Base-by-base conservation (phyloP, 2,797 vertebrate species). In the Falco rusticolus region DNA sequence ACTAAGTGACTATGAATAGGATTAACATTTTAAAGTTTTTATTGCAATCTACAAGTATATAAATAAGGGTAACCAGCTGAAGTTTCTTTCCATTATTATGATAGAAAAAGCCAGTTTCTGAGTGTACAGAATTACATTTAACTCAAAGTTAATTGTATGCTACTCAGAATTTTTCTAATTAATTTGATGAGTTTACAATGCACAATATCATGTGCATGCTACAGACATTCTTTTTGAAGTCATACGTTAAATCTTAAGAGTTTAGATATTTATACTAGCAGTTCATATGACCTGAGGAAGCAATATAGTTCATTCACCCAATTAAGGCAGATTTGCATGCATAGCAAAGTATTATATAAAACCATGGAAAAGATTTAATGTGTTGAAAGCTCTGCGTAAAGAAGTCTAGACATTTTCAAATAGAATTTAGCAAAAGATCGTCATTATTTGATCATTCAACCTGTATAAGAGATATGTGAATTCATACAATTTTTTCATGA, bases 1-100 rank as follows among this genome's bases (percentile, higher is more conserved):
- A 39, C 51, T 47, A 54, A 72, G 9, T 1, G 1, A 57, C 17
- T 51, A 59, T 5, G 18, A 54, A 81, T 2, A 17, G 0, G 0
- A 81, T 51, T 65, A 88, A 68, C 15, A n/a, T 47, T 72, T 61
- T 45, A 19, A 74, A 65, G 12, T 11, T 79, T 76, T 79, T 65
- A 51, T 11, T 60, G 26, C 33, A 47, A 33, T 68, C 14, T 77
- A 43, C 28, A 60, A 69, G 25, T 64, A 56, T 21, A 2, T 63
- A 79, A 33, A 5, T 57, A 84, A 60, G 9, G 6, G 5, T 61
- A 83, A 89, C 75, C 22, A 65, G 25, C 19, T 41, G 34, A 72
- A 53, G 16, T 13, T 83, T 84, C 11, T 79, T 84, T 77, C 34
- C 29, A 51, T 70, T 74, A 51, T 26, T 54, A 41, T 21, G 15